Percentiles rank a stretch among this genome's conserved stretches.
phyloP scores from a whole-genome alignment of 2,888 invertebrate genomes.

The Papilio protenor region DNA sequence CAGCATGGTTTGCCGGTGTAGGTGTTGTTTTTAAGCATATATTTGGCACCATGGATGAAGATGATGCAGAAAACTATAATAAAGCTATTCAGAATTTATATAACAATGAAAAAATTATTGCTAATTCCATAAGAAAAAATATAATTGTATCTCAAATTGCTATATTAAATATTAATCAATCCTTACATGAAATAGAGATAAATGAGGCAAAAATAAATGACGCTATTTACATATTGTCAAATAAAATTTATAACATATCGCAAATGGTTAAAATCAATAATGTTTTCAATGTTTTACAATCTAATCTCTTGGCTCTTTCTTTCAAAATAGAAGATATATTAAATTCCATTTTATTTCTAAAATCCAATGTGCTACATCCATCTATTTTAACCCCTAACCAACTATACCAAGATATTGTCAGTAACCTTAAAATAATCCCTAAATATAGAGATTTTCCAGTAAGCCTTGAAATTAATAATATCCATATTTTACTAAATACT shows the following conservation, averaged over 20 bases:
- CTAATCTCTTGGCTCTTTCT: not conserved
- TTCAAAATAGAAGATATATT: conserved; percentile 8
- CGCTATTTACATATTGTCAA: too few relatives aligned
- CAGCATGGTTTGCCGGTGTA: conserved; percentile 15
- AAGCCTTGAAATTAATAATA: not conserved
- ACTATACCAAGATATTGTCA: too few relatives aligned
- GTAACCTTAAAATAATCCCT: too few relatives aligned
- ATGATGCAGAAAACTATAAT: not conserved
- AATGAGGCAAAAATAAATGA: too few relatives aligned
- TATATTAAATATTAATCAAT: too few relatives aligned
- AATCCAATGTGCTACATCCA: conserved; percentile 36
- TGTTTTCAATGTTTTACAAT: too few relatives aligned
- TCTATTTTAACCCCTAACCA: not conserved
- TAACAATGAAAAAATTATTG: conserved; percentile 1
- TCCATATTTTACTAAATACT: conserved; percentile 20
- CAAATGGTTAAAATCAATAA: too few relatives aligned
- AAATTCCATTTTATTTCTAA: not conserved
- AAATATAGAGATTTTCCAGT: too few relatives aligned
- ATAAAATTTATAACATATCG: too few relatives aligned
- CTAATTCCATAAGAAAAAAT: too few relatives aligned
- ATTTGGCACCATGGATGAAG: conserved; percentile 19
- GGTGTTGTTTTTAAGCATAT: conserved; percentile 17
- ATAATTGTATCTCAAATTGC: too few relatives aligned
- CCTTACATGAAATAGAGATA: too few relatives aligned
- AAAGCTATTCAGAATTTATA: not conserved